Conservation (phyloP, 2,888 invertebrate species). For the Noctua janthe region DNA sequence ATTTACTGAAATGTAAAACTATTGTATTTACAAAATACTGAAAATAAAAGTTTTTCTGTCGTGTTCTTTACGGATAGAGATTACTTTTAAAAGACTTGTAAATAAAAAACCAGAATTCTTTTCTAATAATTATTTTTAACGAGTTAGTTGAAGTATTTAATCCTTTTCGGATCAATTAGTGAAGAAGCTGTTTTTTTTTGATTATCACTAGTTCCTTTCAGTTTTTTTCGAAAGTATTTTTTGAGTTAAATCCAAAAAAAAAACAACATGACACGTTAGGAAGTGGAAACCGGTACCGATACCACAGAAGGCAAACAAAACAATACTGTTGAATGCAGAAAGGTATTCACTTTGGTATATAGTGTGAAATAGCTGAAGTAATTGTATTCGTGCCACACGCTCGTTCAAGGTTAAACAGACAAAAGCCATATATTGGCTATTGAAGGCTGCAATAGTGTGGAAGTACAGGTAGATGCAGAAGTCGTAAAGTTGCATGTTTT, state of each 20-base stretch:
- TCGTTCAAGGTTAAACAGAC: slow-evolving; percentile 56
- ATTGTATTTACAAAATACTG: background rate
- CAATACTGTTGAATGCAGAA: slow-evolving; percentile 53
- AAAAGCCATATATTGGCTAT: slow-evolving; percentile 60
- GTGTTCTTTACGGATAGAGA: background rate
- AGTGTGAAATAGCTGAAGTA: slow-evolving; percentile 78
- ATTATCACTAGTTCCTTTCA: background rate
- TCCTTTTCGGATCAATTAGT: slow-evolving; percentile 10
- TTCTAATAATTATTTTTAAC: slow-evolving; percentile 16
- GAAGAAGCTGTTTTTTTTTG: background rate
- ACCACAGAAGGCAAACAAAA: slow-evolving; percentile 50
- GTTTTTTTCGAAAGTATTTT: background rate
- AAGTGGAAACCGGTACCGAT: slow-evolving; percentile 17
- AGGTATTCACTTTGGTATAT: slow-evolving; percentile 65
- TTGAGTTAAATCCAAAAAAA: background rate
- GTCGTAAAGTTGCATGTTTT: slow-evolving; percentile 24
- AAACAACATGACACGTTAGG: background rate
- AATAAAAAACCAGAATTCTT: background rate
- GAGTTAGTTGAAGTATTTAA: slow-evolving; percentile 2
- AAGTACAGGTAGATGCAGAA: slow-evolving; percentile 49
- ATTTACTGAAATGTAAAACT: background rate
- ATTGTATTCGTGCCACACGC: slow-evolving; percentile 82
- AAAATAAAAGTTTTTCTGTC: background rate
- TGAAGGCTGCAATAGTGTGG: slow-evolving; percentile 57
- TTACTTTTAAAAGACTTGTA: background rate